phyloP scores from a whole-genome alignment of 2,888 invertebrate species.

The Protophormia terraenovae region DNA sequence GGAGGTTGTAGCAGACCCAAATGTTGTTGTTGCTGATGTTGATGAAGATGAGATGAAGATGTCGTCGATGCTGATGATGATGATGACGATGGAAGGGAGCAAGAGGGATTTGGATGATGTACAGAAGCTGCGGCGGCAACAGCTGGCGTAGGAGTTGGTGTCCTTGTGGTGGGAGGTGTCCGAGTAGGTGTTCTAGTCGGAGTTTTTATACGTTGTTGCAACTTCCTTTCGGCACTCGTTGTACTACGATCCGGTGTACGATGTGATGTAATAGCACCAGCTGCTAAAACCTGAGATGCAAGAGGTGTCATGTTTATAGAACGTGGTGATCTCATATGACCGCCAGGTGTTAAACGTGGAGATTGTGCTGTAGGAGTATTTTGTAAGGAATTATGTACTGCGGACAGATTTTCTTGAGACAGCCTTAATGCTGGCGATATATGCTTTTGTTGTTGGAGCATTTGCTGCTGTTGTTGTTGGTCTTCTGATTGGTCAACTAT shows the following conservation, averaged over 20 bases:
- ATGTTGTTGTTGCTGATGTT: constrained; percentile 13
- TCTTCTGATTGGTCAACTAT: constrained; percentile 85
- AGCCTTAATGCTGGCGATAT: constrained; percentile 70
- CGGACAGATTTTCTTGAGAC: constrained; percentile 71
- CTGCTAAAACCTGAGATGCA: constrained; percentile 50
- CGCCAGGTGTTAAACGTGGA: constrained; percentile 71
- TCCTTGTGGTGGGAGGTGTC: constrained; percentile 73
- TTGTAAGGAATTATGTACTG: constrained; percentile 38
- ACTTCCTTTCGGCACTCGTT: constrained; percentile 70
- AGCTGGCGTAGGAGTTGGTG: constrained; percentile 76
- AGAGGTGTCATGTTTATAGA: constrained; percentile 68
- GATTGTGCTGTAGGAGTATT: constrained; percentile 67
- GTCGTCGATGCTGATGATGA: no score
- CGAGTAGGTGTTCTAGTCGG: constrained; percentile 72
- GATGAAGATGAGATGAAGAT: no score
- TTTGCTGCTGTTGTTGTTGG: constrained; percentile 77
- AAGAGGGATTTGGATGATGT: constrained; percentile 46
- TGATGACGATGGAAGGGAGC: constrained; percentile 70
- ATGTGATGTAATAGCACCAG: constrained; percentile 47
- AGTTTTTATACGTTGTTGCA: constrained; percentile 72
- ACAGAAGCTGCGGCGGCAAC: constrained; percentile 60
- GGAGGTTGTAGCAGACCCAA: constrained; percentile 57
- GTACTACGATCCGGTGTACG: constrained; percentile 70
- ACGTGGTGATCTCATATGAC: constrained; percentile 71
- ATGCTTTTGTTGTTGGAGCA: constrained; percentile 76